phyloP scores from a whole-genome alignment of 2,797 vertebrate genomes.

The Pseudomugil gertrudae region DNA sequence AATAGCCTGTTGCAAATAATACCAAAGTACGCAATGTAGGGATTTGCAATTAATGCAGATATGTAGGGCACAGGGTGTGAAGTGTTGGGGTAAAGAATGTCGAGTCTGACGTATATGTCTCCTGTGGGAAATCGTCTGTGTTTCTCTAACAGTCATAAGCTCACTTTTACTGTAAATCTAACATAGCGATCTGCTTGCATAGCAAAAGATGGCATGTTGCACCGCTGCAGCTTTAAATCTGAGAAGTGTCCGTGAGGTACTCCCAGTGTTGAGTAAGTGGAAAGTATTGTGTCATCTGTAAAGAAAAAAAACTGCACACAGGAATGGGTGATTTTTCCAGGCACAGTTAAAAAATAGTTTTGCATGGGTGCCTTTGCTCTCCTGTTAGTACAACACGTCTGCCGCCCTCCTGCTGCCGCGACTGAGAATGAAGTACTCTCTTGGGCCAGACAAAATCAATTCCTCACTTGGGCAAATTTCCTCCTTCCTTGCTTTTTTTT shows the following conservation, averaged over 20 bases:
- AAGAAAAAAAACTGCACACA: slow-evolving; percentile 55
- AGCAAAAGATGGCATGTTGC: slow-evolving; percentile 52
- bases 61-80: slow-evolving; percentile 11
- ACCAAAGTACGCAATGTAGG: slow-evolving; percentile 27
- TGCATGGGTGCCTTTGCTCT: slow-evolving; percentile 77
- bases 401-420: slow-evolving; percentile 68
- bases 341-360: slow-evolving; percentile 78
- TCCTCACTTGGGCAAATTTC: slow-evolving; percentile 81
- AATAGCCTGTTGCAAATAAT: slow-evolving; percentile 52
- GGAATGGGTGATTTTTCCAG: slow-evolving; percentile 73
- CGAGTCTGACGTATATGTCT: slow-evolving; percentile 39
- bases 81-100: slow-evolving; percentile 13
- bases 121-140: slow-evolving; percentile 47
- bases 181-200: slow-evolving; percentile 24
- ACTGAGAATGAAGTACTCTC: slow-evolving; percentile 82
- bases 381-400: slow-evolving; percentile 77
- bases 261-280: slow-evolving; percentile 65
- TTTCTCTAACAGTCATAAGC: slow-evolving; percentile 28
- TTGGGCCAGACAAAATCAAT: slow-evolving; percentile 82
- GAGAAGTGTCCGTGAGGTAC: slow-evolving; percentile 70
- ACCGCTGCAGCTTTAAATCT: slow-evolving; percentile 68
- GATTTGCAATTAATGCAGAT: slow-evolving; percentile 29
- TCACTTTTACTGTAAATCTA: slow-evolving; percentile 54
- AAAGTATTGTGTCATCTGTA: slow-evolving; percentile 78
- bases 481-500: slow-evolving; percentile 61